These are phyloP conservation scores for human DNA, from an alignment of 2,113 vertebrate genomes.

Conservation along the genomic window GRCh38 chr5:129926501-129927000, in stretches of 20 bases:
- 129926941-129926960: slow-evolving; percentile 24
- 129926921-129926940: background rate
- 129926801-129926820: background rate
- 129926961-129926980: background rate
- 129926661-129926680: background rate
- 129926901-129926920: slow-evolving; percentile 31
- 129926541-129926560: background rate
- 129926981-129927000: background rate
- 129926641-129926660: background rate
- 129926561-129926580: slow-evolving; percentile 13
- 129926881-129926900: background rate
- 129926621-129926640: slow-evolving; percentile 4
- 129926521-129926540: slow-evolving; percentile 31
- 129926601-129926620: background rate
- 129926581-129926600: background rate
- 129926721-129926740: background rate
- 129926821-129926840: background rate
- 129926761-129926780: background rate
- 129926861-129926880: background rate
- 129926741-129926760: slow-evolving; percentile 29
- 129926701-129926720: background rate
- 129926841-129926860: background rate
- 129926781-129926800: background rate
- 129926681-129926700: slow-evolving; percentile 10
- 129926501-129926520: background rate